Percentiles rank a stretch among this genome's conserved stretches.
phyloP scores from a whole-genome alignment of 2,797 vertebrate genomes.

The Dendrocincla tyrannina region DNA sequence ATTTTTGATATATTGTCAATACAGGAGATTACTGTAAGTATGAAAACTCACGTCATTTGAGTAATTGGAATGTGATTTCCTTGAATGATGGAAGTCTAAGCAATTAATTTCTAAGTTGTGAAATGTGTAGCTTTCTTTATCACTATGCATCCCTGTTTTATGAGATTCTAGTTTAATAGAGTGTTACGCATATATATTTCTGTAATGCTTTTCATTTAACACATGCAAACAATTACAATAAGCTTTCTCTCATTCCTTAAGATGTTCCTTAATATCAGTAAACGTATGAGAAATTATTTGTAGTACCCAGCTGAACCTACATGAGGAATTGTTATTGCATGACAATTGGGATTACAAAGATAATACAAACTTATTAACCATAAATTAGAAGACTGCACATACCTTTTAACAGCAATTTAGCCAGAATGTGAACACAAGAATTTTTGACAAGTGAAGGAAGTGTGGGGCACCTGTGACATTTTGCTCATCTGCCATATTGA shows the following conservation, averaged over 20 bases:
- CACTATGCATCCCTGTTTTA: not conserved
- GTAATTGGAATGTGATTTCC: constrained; percentile 34
- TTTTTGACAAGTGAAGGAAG: not conserved
- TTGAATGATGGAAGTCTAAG: constrained; percentile 1
- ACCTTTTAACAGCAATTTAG: not conserved
- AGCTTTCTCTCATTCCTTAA: not conserved
- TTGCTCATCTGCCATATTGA: not conserved
- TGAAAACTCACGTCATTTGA: constrained; percentile 45
- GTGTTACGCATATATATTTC: not conserved
- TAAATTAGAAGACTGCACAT: not conserved
- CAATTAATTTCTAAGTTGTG: constrained; percentile 33
- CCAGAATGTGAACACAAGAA: not conserved
- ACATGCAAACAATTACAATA: constrained; percentile 45
- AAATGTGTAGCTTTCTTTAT: not conserved
- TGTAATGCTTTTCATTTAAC: constrained; percentile 2
- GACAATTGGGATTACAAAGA: not conserved
- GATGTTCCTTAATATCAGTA: not conserved
- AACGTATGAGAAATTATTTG: not conserved
- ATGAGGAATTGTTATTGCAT: not conserved
- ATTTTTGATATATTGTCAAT: constrained; percentile 29
- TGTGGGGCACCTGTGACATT: not conserved
- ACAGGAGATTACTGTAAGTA: constrained; percentile 37
- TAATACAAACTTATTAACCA: not conserved
- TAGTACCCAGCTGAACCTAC: not conserved
- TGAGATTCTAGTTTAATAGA: constrained; percentile 3